Evolutionary conservation across 2,797 vertebrate genomes (phyloP), one percentile per base, ranked within the genome.

Genomic region (Sparus aurata): DNA sequence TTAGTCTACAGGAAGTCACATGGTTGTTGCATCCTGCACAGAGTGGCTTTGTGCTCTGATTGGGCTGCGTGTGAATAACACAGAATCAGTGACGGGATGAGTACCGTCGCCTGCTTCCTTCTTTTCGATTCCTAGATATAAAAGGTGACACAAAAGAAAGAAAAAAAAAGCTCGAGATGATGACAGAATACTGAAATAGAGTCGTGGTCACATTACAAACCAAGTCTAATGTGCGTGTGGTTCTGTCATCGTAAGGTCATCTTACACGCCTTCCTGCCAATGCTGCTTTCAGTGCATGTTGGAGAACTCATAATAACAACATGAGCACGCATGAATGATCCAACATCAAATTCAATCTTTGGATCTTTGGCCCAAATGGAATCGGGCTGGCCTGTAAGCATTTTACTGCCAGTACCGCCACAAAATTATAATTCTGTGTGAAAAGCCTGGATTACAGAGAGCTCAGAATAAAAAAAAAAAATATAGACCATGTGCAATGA

Each of bases 1-100:
- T 89, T 82, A 76, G 82, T 65, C 50, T 75, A 80, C 93, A 95
- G 95, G 95, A 96, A 95, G 88, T 95, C 91, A 94, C 88, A 79
- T 93, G 90, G 73, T 23, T 30, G 68, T 68, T 77, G 78, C 91
- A 93, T 95, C 92, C 93, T 92, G 91, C 89, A 87, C 63, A 85
- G 61, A 85, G 72, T 55, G 55, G 45, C 46, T 89, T 64, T 77
- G 72, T 64, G 70, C 71, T 83, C 82, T 89, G 79, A 86, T 82
- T 85, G 79, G 80, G 43, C 61, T 85, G 69, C 49, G 47, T 69
- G 27, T 68, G 20, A 72, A 52, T 57, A 60, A 25, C 11, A 53
- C 47, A 75, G 57, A 79, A 72, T 80, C 77, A 77, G 61, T 80
- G 79, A 79, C 6, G 9, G 34, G 22, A 22, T 25, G 3, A 68